Percentiles rank a stretch among this genome's conserved stretches.
Conservation (phyloP, 2,113 vertebrate genomes). For the Catharus minimus region DNA sequence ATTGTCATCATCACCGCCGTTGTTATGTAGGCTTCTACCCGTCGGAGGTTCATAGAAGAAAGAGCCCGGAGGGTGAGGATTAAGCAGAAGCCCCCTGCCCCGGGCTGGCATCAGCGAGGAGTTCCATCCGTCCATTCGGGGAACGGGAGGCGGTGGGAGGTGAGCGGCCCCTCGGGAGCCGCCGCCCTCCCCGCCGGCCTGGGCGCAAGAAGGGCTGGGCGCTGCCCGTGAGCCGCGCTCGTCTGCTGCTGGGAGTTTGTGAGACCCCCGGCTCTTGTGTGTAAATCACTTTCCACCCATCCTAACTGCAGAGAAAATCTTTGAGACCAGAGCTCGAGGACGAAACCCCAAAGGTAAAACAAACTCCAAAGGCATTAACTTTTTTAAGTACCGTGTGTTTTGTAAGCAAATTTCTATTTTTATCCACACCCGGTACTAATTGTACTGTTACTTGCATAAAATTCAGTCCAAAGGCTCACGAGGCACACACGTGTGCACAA, state of each 20-base stretch:
- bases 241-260: neutral
- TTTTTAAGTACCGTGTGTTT: fast-evolving
- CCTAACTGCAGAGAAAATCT: neutral
- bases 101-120: neutral
- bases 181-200: neutral
- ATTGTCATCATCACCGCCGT: no score
- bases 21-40: neutral
- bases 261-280: no score
- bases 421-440: neutral
- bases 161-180: neutral
- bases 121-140: fast-evolving
- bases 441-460: neutral
- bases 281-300: neutral
- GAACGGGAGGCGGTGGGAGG: neutral
- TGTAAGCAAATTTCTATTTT: neutral
- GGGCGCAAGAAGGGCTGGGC: fast-evolving
- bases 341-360: neutral
- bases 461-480: neutral
- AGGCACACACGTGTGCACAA: fast-evolving
- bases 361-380: neutral
- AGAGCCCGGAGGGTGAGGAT: neutral
- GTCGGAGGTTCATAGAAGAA: neutral
- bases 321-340: neutral
- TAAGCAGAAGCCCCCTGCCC: neutral
- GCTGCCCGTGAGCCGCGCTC: neutral